phyloP scores from a whole-genome alignment of 2,888 invertebrate genomes.

The Apamea crenata region DNA sequence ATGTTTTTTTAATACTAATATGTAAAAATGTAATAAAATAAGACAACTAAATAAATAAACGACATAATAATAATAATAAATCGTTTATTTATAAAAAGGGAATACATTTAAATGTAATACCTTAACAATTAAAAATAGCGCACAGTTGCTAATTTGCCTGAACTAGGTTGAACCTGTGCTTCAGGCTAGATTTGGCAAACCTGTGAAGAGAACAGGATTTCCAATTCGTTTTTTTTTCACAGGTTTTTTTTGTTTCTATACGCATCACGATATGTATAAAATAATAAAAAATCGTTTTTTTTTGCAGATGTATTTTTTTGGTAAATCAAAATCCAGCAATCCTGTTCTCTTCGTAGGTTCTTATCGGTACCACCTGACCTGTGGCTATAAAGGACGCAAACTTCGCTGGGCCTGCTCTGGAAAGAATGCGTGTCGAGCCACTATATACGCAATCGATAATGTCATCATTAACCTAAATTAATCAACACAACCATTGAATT shows the following conservation, averaged over 20 bases:
- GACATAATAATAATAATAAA: no score
- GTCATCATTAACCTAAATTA: conserved; percentile 3
- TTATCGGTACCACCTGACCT: conserved; percentile 9
- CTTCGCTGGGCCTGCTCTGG: conserved; percentile 18
- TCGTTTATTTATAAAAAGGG: no score
- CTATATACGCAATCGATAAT: conserved; percentile 2
- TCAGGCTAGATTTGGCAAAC: neutral
- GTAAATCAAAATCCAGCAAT: conserved; percentile 6
- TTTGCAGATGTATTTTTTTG: conserved; percentile 3
- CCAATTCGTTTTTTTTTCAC: neutral
- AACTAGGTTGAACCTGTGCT: no score
- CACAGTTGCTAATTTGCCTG: no score
- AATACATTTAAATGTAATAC: no score
- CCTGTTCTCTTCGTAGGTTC: conserved; percentile 4
- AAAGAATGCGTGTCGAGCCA: conserved; percentile 14
- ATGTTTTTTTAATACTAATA: no score
- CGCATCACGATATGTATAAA: neutral
- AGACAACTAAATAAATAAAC: no score
- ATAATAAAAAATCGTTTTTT: neutral
- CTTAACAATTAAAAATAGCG: no score
- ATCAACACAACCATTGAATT: conserved; percentile 26
- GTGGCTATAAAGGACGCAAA: conserved; percentile 6
- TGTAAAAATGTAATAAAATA: no score
- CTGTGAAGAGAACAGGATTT: neutral
- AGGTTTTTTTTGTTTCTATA: neutral